phyloP scores from a whole-genome alignment of 2,113 vertebrate species.

The Alosa alosa region DNA sequence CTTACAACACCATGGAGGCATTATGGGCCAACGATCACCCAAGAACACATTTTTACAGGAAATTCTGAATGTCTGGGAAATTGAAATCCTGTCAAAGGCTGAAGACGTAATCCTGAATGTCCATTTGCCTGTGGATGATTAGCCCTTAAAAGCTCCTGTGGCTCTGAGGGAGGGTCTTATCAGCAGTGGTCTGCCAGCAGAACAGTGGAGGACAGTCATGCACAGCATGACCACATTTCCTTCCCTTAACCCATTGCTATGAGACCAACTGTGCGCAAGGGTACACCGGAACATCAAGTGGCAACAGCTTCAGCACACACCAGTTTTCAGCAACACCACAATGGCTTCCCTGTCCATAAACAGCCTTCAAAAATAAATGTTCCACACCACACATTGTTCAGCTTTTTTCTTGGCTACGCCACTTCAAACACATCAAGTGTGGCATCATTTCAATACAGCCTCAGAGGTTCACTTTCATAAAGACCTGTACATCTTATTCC shows the following conservation, averaged over 20 bases:
- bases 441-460: not conserved
- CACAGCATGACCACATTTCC: conserved; percentile 70
- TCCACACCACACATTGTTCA: not conserved
- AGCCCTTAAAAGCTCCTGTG: conserved; percentile 11
- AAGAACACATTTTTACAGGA: not conserved
- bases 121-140: conserved; percentile 54
- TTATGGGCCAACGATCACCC: not conserved
- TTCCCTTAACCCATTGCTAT: conserved; percentile 63
- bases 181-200: conserved; percentile 62
- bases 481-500: not conserved
- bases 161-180: conserved; percentile 55
- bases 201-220: conserved; percentile 65
- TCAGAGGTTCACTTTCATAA: not conserved
- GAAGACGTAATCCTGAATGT: conserved; percentile 31
- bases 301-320: not conserved
- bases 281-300: not conserved
- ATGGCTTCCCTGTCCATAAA: not conserved
- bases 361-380: not conserved
- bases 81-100: not conserved
- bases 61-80: not conserved
- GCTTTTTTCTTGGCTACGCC: not conserved
- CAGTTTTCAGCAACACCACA: not conserved
- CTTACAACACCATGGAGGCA: not conserved
- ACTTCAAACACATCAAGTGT: not conserved
- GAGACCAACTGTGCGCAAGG: conserved; percentile 37